phyloP scores from a whole-genome alignment of 2,888 invertebrate species.

The Seira sanloemensis region DNA sequence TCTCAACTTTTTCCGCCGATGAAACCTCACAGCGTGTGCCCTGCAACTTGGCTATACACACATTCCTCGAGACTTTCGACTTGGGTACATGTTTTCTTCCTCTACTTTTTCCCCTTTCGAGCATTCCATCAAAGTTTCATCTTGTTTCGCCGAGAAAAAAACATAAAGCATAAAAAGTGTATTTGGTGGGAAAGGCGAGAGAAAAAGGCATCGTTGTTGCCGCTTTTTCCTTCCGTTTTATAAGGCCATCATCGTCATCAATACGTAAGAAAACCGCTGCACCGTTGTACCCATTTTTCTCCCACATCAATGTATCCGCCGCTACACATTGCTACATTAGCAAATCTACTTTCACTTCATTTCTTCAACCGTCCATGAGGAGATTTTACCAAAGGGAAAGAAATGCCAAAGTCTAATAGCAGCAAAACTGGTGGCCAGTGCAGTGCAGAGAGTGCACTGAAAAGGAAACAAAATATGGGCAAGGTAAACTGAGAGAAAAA shows the following conservation, averaged over 20 bases:
- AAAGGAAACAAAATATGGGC: slow-evolving; percentile 14
- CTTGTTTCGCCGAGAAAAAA: slow-evolving; percentile 38
- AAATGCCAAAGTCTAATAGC: not conserved
- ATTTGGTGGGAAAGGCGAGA: slow-evolving; percentile 5
- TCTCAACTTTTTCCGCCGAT: slow-evolving; percentile 30
- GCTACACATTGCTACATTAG: not conserved
- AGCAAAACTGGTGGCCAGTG: not conserved
- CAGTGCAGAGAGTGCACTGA: not conserved
- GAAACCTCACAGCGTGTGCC: slow-evolving; percentile 34
- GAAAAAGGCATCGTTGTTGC: not conserved
- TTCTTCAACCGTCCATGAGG: slow-evolving; percentile 22
- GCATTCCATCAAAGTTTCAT: slow-evolving; percentile 61
- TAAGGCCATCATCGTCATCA: slow-evolving; percentile 5
- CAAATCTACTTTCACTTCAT: slow-evolving; percentile 54
- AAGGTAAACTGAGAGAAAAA: not conserved
- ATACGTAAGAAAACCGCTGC: not conserved
- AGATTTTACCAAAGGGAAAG: too few relatives aligned
- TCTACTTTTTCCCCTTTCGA: slow-evolving; percentile 4
- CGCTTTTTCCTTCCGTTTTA: not conserved
- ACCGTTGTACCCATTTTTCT: slow-evolving; percentile 14
- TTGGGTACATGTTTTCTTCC: not conserved
- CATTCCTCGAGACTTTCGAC: slow-evolving; percentile 15
- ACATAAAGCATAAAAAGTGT: slow-evolving; percentile 13
- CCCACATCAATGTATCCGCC: not conserved
- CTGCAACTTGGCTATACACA: not conserved